Conservation (phyloP, 2,888 invertebrate species). For the Rosalia funebris region DNA sequence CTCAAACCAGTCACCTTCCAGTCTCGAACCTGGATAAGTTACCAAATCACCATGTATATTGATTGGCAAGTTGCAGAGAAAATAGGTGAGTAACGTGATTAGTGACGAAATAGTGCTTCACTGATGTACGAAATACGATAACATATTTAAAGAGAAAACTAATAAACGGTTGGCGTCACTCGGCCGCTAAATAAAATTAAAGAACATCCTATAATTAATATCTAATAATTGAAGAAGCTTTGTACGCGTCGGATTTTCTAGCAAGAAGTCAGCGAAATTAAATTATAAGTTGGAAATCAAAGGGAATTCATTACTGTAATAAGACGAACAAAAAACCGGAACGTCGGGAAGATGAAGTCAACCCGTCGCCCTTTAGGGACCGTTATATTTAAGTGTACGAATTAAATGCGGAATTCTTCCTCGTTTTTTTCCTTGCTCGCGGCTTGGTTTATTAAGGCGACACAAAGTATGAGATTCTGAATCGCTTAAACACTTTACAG, state of each 20-base stretch:
- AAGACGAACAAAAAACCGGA: neutral
- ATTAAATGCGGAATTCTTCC: neutral
- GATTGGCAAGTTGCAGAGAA: too few relatives aligned
- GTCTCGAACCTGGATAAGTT: too few relatives aligned
- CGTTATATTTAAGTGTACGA: neutral
- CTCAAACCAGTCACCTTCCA: too few relatives aligned
- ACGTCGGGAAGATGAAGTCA: neutral
- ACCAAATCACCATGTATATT: too few relatives aligned
- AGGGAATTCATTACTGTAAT: neutral
- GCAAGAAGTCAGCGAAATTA: neutral
- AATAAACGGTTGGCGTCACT: neutral
- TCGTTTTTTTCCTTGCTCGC: too few relatives aligned
- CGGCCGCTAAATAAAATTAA: constrained; percentile 1
- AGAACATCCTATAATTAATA: constrained; percentile 2
- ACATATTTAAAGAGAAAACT: neutral
- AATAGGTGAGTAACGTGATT: too few relatives aligned
- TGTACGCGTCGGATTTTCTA: neutral
- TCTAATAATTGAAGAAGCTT: neutral
- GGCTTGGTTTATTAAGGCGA: too few relatives aligned
- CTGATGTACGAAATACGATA: constrained; percentile 1
- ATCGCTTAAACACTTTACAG: too few relatives aligned
- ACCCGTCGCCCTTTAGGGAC: neutral
- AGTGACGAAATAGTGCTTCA: neutral
- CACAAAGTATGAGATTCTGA: too few relatives aligned
- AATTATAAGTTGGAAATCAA: constrained; percentile 1